Base-by-base conservation (phyloP, 2,113 vertebrate species). In the Vulpes lagopus region DNA sequence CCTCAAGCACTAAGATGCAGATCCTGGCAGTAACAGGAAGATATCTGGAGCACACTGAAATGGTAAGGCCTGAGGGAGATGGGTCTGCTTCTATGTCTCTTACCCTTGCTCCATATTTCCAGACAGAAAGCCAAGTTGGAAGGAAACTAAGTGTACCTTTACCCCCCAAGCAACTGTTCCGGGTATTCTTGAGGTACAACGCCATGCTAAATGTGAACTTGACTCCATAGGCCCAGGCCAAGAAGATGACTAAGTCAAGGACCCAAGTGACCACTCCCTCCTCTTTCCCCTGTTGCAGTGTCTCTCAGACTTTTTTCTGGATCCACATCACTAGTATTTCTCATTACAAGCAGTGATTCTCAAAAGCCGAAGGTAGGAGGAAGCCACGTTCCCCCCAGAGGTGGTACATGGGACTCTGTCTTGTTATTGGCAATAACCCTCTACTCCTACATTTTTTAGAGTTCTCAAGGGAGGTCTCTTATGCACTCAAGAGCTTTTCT, bases 61-160 rank as follows among this genome's bases (percentile, higher is more conserved):
- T 35, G 25, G 14, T 74, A 71, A 91, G 62, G 20, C 32, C 62
- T 57, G 64, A 74, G 53, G 43, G n/a, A 85, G 27, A 17, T 76
- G 51, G 11, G 3, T 91, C 43, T 83, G n/a, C 22, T 32, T 93
- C 49, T 53, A 9, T 22, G 10, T 81, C 73, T 89, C 43, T 76
- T 55, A 51, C 17, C 71, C 25, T 59, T 55, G 11, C 17, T 81
- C 14, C 51, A 22, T 84, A 71, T 80, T 87, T 97, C 85, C 83
- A 95, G 27, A 95, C 30, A 10, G 49, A 97, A 95, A 94, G 67
- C 3, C 7, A 95, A 60, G 20, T 64, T 88, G 76, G 57, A 85
- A 78, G 38, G 57, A 94, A 90, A 15, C 65, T 94, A 49, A 59
- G 2, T 23, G 22, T 83, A 76, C 8, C 71, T 22, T 3, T 22